phyloP scores from a whole-genome alignment of 2,113 vertebrate genomes.

The Cryptomyrus ogoouensis region DNA sequence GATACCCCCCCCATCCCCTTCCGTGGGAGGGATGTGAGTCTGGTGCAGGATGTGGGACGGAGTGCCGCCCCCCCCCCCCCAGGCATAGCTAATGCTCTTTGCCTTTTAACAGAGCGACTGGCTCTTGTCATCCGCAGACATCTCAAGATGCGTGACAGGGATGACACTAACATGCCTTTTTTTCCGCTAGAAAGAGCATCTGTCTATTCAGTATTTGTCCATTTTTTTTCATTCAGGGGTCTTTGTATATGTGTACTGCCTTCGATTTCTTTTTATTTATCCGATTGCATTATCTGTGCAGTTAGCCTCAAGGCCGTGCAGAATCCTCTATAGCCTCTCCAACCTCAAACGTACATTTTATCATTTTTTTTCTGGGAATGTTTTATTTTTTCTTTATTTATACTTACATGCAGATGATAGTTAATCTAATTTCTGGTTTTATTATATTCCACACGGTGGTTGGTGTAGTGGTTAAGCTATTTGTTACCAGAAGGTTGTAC shows the following conservation, averaged over 20 bases:
- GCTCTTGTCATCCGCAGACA: neutral
- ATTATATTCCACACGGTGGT: neutral
- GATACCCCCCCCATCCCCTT: neutral
- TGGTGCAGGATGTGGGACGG: neutral
- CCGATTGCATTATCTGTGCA: neutral
- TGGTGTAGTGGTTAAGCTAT: neutral
- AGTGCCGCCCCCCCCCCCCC: neutral
- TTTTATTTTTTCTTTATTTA: slow-evolving; percentile 2
- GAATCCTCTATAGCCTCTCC: neutral
- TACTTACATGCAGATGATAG: neutral
- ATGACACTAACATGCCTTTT: neutral
- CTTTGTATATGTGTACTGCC: neutral
- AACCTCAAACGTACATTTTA: neutral
- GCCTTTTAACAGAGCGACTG: neutral
- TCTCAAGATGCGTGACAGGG: neutral
- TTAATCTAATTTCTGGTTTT: neutral
- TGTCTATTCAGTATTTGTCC: neutral
- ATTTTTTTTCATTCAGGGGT: neutral
- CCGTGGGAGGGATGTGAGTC: neutral
- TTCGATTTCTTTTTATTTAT: neutral
- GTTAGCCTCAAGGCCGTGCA: neutral
- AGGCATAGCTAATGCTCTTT: slow-evolving; percentile 9
- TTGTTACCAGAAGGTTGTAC: neutral
- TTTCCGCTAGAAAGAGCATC: neutral
- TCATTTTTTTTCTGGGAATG: neutral